Evolutionary conservation across 1,140 invertebrate genomes (phyloP), one percentile per base, ranked within the genome.

Genomic region (Drosophila nannoptera): DNA sequence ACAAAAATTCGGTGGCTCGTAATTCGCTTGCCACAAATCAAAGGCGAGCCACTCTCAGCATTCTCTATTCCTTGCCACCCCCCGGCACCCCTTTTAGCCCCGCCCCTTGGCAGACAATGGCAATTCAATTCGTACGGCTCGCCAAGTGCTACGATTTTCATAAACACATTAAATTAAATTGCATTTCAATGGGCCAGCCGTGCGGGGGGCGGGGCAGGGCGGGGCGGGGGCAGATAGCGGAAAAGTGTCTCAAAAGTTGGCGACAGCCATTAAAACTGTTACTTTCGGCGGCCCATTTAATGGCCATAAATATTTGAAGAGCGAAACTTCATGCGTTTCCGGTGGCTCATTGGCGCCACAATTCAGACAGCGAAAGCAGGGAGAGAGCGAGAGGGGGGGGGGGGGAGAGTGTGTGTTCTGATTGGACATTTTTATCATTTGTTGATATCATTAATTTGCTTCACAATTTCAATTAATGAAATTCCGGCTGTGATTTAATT

Each of bases 91-190:
- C n/a, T 42, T 55, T 43, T 32, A 31, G 60, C 73, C 77, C 81
- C 77, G 12, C 11, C 12, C 8, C 29, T 36, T 7, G 8, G 22
- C 64, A 83, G 73, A 84, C 80, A 84, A 84, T 84, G 77, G 50
- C 69, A 61, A 73, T 83, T 84, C 69, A 70, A 84, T 80, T 83
- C 54, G 62, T 32, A 31, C 52, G 36, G 35, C n/a, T n/a, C n/a
- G n/a, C 35, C 53, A 66, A 73, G 66, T 83, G 80, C 71, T 66
- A 53, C 49, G 73, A 62, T 83, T 77, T 73, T 88, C 80, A 88
- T 88, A 88, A 88, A 82, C 77, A 86, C 86, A 88, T 88, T 88
- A 88, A 88, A 88, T 82, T 88, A 88, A 88, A 88, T 88, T 83
- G 86, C 75, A 78, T 71, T 87, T 78, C 68, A 70, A 74, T 71